Conservation (phyloP, 2,113 vertebrate species). For the Phyllopteryx taeniolatus region DNA sequence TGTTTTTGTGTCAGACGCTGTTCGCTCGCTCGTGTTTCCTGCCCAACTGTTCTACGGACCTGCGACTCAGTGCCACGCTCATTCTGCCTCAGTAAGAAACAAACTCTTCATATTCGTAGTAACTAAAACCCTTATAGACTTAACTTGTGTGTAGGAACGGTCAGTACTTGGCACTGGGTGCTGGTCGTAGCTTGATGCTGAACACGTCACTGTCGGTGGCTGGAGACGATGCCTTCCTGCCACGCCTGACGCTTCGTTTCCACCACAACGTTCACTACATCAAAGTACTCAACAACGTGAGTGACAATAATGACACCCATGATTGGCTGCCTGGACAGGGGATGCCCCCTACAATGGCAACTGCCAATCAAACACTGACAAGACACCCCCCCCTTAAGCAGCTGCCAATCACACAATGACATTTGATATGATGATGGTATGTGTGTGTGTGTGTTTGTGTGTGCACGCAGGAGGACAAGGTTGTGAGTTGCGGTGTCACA, state of each 20-base stretch:
- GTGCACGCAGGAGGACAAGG: conserved; percentile 77
- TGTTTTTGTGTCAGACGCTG: conserved; percentile 71
- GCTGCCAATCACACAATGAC: not conserved
- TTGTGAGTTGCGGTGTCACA: conserved; percentile 80
- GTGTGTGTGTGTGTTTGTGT: conserved; percentile 6
- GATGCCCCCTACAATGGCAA: too few relatives aligned
- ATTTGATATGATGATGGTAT: too few relatives aligned
- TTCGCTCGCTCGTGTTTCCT: conserved; percentile 87
- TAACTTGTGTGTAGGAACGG: conserved; percentile 67
- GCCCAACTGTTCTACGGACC: conserved; percentile 87
- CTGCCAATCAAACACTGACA: not conserved
- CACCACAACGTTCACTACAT: conserved; percentile 85
- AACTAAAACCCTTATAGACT: too few relatives aligned
- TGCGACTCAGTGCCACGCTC: conserved; percentile 83
- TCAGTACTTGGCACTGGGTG: conserved; percentile 81
- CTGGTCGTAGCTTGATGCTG: conserved; percentile 77
- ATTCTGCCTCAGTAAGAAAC: conserved; percentile 83
- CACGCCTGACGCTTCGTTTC: conserved; percentile 77
- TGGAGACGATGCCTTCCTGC: conserved; percentile 89
- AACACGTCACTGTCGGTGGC: conserved; percentile 79
- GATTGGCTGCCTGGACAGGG: too few relatives aligned
- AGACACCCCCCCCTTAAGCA: not conserved
- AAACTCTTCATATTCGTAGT: not conserved
- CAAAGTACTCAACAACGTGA: conserved; percentile 84
- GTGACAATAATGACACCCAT: conserved; percentile 34